These are phyloP conservation scores for Epinephelus awoara DNA, from an alignment of 2,797 vertebrate species.

Conservation along the genomic window DNA sequence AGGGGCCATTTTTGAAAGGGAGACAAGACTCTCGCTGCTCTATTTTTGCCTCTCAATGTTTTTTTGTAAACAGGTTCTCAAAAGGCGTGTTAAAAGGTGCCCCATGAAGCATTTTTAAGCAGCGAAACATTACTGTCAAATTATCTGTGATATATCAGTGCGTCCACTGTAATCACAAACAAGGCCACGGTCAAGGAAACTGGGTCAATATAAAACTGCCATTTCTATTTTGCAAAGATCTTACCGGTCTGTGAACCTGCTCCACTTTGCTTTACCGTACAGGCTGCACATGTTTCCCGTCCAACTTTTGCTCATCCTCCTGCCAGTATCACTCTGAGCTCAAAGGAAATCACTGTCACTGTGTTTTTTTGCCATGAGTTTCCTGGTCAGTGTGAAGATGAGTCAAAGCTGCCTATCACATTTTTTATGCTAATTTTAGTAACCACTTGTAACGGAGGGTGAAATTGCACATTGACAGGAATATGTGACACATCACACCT, in stretches of 20 bases:
- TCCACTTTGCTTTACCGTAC: neutral
- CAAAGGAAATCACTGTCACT: neutral
- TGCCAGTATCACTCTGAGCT: neutral
- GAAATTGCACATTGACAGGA: constrained; percentile 8
- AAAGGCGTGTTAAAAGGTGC: constrained; percentile 46
- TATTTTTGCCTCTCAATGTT: constrained; percentile 40
- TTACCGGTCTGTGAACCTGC: neutral
- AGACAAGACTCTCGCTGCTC: constrained; percentile 33
- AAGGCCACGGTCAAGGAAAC: neutral
- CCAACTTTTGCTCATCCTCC: neutral
- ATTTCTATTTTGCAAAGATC: neutral
- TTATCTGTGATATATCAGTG: constrained; percentile 2
- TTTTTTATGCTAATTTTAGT: neutral
- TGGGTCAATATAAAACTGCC: neutral
- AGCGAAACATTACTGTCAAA: constrained; percentile 18
- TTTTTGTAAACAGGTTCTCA: constrained; percentile 39
- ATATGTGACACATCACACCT: constrained; percentile 20
- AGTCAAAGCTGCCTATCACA: constrained; percentile 7
- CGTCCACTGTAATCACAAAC: neutral
- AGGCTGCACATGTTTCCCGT: neutral
- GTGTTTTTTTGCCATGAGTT: neutral
- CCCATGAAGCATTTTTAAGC: constrained; percentile 22
- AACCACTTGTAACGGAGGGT: constrained; percentile 21
- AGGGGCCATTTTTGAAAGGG: constrained; percentile 56
- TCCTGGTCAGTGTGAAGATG: neutral